Conservation (phyloP, 1,140 invertebrate species). For the Solen grandis region DNA sequence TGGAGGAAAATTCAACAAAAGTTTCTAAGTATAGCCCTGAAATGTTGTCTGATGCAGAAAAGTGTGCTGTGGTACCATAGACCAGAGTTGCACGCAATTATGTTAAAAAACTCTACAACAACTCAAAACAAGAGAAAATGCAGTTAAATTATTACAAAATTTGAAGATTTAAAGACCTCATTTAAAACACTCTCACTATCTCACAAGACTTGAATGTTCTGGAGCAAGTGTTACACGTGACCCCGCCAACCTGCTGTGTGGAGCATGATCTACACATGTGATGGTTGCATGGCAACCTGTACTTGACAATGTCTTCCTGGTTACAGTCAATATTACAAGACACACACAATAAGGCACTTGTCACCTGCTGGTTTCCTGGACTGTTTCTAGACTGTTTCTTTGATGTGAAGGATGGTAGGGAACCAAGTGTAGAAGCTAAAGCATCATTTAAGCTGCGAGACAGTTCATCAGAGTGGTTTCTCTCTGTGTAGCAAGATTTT, state of each 20-base stretch:
- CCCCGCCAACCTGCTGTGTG: neutral
- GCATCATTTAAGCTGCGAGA: conserved; percentile 56
- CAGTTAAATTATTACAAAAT: too few species aligned
- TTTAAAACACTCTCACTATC: neutral
- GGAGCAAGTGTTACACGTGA: neutral
- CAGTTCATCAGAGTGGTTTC: conserved; percentile 35
- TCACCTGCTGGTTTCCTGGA: neutral
- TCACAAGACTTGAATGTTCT: neutral
- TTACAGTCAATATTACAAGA: conserved; percentile 10
- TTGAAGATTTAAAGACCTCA: too few species aligned
- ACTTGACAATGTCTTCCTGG: conserved; percentile 21
- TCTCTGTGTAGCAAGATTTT: neutral
- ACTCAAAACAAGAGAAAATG: too few species aligned
- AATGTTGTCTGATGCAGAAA: too few species aligned
- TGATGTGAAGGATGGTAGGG: conserved; percentile 59
- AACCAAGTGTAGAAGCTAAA: conserved; percentile 48
- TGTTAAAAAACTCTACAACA: too few species aligned
- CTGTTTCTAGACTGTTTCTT: conserved; percentile 5
- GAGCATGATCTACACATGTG: conserved; percentile 57
- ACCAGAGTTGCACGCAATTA: too few species aligned
- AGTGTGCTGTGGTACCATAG: too few species aligned
- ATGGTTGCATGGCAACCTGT: conserved; percentile 56
- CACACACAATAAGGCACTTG: neutral
- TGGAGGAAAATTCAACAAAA: too few species aligned
- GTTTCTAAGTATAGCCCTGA: too few species aligned